A percentile compares a stretch with the other conserved stretches of the same genome.
Evolutionary conservation across 2,113 vertebrate genomes (phyloP).

Genomic region (Probosciger aterrimus): DNA sequence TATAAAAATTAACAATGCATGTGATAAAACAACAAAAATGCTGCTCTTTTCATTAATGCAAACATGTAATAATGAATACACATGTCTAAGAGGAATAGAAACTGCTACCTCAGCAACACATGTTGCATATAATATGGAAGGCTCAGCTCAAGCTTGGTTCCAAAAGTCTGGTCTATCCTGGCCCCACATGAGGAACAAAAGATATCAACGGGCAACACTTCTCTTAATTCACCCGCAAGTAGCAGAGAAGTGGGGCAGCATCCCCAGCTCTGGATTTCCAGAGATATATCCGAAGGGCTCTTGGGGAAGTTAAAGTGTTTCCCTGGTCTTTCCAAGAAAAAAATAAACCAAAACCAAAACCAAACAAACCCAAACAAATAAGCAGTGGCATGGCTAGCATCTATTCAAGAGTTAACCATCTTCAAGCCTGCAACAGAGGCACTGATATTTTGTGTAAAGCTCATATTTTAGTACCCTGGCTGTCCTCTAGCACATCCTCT

Average conservation of each 20-base stretch:
- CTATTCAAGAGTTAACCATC: background rate
- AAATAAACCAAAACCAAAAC: accelerated
- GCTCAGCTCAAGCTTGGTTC: background rate
- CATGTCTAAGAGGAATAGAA: background rate
- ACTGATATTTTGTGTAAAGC: background rate
- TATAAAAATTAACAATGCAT: background rate
- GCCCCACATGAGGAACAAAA: background rate
- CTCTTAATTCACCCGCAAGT: background rate
- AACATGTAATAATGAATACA: background rate
- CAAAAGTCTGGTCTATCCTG: background rate
- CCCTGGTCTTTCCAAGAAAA: background rate
- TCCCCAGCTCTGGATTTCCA: background rate
- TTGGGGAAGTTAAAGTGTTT: background rate
- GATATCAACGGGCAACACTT: background rate
- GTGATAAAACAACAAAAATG: background rate
- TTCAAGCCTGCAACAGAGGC: background rate
- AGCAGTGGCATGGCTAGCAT: background rate
- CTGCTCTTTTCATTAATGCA: background rate
- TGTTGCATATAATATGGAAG: background rate
- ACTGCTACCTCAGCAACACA: background rate
- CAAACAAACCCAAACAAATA: background rate
- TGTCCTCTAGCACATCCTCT: background rate
- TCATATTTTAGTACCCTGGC: background rate
- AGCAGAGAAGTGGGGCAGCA: background rate
- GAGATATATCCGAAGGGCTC: background rate